Evolutionary conservation across 2,888 invertebrate genomes (phyloP).

Genomic region (Drosophila vallismaia): DNA sequence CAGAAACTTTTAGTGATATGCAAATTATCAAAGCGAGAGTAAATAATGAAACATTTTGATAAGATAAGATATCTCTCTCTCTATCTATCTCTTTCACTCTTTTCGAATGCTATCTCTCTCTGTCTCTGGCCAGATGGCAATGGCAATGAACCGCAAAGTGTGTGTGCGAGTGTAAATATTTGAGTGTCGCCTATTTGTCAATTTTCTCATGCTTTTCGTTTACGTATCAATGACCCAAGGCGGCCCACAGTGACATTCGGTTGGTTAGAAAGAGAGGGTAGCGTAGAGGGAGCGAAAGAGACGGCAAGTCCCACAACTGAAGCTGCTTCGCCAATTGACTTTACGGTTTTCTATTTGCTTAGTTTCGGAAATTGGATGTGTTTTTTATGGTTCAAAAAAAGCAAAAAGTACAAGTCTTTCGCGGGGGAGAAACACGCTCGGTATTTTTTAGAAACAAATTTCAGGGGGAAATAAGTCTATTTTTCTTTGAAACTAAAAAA

Average conservation of each 20-base stretch:
- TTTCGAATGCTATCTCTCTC: too few relatives aligned
- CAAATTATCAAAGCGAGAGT: slow-evolving; percentile 5
- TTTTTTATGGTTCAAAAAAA: too few relatives aligned
- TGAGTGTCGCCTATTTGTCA: slow-evolving; percentile 52
- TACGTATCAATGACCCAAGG: slow-evolving; percentile 52
- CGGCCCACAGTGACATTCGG: slow-evolving; percentile 1
- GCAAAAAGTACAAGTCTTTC: too few relatives aligned
- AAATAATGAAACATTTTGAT: slow-evolving; percentile 10
- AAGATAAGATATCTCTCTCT: slow-evolving; percentile 6
- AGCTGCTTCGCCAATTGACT: slow-evolving; percentile 29
- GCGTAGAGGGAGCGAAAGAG: not conserved
- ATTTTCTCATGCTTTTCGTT: slow-evolving; percentile 40
- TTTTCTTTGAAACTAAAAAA: too few relatives aligned
- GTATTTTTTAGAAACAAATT: too few relatives aligned
- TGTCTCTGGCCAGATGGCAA: not conserved
- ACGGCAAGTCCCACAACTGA: not conserved
- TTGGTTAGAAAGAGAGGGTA: too few relatives aligned
- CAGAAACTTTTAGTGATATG: not conserved
- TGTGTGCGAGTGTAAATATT: slow-evolving; percentile 49
- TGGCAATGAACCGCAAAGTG: slow-evolving; percentile 19
- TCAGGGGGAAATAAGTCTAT: too few relatives aligned
- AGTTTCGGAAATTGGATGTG: slow-evolving; percentile 3
- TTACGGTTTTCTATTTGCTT: slow-evolving; percentile 27
- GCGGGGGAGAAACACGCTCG: too few relatives aligned
- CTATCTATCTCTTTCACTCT: not conserved